A percentile compares a stretch with the other conserved stretches of the same genome.
Evolutionary conservation across 2,888 invertebrate genomes (phyloP).

Genomic region (Cosmorhoe ocellata): DNA sequence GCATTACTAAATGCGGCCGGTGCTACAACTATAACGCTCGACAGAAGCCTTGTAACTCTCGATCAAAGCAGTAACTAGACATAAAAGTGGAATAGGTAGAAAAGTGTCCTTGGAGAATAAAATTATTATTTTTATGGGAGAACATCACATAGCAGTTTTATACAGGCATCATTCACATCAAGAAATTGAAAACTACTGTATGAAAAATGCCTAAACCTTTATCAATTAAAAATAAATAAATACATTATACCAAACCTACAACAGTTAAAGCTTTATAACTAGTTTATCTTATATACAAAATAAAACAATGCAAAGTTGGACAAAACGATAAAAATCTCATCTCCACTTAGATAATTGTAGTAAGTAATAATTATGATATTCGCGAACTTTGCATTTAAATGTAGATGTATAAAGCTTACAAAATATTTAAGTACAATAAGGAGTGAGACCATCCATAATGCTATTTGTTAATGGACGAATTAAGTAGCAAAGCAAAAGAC

Average conservation of each 20-base stretch:
- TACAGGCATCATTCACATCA: background rate
- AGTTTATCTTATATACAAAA: conserved; percentile 77
- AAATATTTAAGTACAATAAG: conserved; percentile 77
- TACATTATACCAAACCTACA: conserved; percentile 59
- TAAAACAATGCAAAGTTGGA: conserved; percentile 41
- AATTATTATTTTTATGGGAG: too few relatives aligned
- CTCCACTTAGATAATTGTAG: background rate
- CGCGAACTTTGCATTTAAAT: conserved; percentile 60
- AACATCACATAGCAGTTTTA: conserved; percentile 2
- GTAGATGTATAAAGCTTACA: conserved; percentile 61
- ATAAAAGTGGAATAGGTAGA: too few relatives aligned
- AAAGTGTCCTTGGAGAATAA: too few relatives aligned
- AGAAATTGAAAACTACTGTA: conserved; percentile 7
- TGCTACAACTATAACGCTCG: too few relatives aligned
- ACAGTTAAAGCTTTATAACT: conserved; percentile 77
- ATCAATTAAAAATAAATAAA: conserved; percentile 53
- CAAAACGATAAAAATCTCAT: background rate
- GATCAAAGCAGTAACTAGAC: too few relatives aligned
- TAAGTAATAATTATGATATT: conserved; percentile 35
- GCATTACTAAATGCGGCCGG: too few relatives aligned
- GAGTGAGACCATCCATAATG: conserved; percentile 66
- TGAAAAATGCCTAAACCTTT: conserved; percentile 24
- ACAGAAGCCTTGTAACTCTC: too few relatives aligned
- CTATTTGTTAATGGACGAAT: conserved; percentile 65
- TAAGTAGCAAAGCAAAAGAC: conserved; percentile 30